A percentile compares a stretch with the other conserved stretches of the same genome.
phyloP scores from a whole-genome alignment of 2,113 vertebrate genomes.

The Spea bombifrons region DNA sequence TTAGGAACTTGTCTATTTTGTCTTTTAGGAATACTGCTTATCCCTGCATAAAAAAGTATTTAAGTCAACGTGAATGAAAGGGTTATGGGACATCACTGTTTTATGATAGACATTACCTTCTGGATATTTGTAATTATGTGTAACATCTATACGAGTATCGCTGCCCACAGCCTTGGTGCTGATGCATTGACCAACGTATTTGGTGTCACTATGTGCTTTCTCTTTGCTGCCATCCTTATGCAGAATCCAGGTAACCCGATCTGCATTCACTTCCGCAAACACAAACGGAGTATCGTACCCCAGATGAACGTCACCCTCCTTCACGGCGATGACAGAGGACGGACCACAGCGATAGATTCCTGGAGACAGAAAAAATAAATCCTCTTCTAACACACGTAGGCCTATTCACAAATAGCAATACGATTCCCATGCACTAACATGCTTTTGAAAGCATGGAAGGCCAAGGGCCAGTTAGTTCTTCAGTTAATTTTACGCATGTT shows the following conservation, averaged over 20 bases:
- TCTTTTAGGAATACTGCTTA: too few relatives aligned
- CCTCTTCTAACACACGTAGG: too few relatives aligned
- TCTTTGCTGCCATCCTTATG: constrained; percentile 59
- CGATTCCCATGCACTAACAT: too few relatives aligned
- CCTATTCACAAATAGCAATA: too few relatives aligned
- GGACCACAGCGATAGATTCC: constrained; percentile 78
- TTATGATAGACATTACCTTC: constrained; percentile 68
- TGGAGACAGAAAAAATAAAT: constrained; percentile 17
- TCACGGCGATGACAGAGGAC: constrained; percentile 72
- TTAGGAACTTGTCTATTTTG: too few relatives aligned
- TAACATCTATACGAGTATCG: constrained; percentile 66
- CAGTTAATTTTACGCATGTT: too few relatives aligned
- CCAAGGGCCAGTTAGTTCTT: too few relatives aligned
- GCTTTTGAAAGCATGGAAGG: too few relatives aligned
- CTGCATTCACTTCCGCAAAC: constrained; percentile 81
- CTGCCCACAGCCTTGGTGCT: constrained; percentile 79
- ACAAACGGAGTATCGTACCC: constrained; percentile 76
- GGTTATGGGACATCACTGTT: too few relatives aligned
- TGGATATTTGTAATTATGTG: constrained; percentile 72
- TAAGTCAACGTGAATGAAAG: too few relatives aligned
- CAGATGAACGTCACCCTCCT: constrained; percentile 68
- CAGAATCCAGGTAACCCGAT: constrained; percentile 71
- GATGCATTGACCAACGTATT: constrained; percentile 66
- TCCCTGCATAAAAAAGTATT: too few relatives aligned
- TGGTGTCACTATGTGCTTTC: constrained; percentile 59